A percentile compares a stretch with the other conserved stretches of the same genome.
phyloP scores from a whole-genome alignment of 2,888 invertebrate genomes.

The Metallyticus violacea region DNA sequence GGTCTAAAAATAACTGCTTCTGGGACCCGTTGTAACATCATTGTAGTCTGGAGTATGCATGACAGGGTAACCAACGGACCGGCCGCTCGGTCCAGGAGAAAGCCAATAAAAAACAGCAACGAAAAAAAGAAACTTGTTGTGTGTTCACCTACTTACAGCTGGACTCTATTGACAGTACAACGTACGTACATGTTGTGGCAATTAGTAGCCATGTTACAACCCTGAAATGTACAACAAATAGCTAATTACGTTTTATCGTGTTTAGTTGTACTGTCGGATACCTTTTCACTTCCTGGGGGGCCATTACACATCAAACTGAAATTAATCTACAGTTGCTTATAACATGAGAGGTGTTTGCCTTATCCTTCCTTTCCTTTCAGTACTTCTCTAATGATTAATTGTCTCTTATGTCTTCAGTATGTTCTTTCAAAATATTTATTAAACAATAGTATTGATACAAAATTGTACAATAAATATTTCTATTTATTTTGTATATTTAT shows the following conservation, averaged over 20 bases:
- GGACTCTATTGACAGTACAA: neutral
- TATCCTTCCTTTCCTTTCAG: neutral
- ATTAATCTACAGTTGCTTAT: neutral
- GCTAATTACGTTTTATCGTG: neutral
- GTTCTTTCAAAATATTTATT: too few species aligned
- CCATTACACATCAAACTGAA: neutral
- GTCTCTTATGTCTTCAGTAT: too few species aligned
- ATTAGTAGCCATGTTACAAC: too few species aligned
- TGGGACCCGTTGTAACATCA: neutral
- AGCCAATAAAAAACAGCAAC: neutral
- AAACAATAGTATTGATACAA: too few species aligned
- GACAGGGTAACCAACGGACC: neutral
- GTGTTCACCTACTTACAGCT: neutral
- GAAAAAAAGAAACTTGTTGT: neutral
- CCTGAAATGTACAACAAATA: neutral
- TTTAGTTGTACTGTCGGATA: neutral
- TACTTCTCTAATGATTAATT: too few species aligned
- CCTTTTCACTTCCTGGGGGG: too few species aligned
- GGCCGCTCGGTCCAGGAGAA: neutral
- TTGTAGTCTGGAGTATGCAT: neutral
- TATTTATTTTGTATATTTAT: too few species aligned
- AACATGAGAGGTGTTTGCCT: neutral
- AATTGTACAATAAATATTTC: too few species aligned
- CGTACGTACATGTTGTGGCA: neutral
- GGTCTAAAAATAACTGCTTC: neutral